A percentile compares a stretch with the other conserved stretches of the same genome.
phyloP scores from a whole-genome alignment of 2,797 vertebrate species.

The Gobionotothen gibberifrons region DNA sequence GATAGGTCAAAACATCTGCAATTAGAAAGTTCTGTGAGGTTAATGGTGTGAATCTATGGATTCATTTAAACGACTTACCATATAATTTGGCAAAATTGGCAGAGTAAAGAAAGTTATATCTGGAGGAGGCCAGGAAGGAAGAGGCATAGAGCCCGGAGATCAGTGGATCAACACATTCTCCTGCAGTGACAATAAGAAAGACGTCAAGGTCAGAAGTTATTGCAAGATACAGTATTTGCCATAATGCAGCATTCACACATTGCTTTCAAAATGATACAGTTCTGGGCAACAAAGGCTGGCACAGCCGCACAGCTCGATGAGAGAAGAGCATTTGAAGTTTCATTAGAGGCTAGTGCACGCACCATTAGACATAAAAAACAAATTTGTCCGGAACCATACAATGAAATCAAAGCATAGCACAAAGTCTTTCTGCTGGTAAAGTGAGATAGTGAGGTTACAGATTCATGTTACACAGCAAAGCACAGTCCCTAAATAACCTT shows the following conservation, averaged over 20 bases:
- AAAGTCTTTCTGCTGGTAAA: slow-evolving; percentile 9
- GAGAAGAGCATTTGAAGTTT: slow-evolving; percentile 24
- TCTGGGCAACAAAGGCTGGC: slow-evolving; percentile 12
- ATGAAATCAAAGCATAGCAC: slow-evolving; percentile 25
- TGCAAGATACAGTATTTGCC: not conserved
- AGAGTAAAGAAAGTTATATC: slow-evolving; percentile 92
- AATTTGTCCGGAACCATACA: not conserved
- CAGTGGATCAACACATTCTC: slow-evolving; percentile 89
- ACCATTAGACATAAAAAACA: slow-evolving; percentile 1
- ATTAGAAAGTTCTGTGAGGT: not conserved
- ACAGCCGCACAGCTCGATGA: slow-evolving; percentile 35
- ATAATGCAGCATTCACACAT: slow-evolving; percentile 15
- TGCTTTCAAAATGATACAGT: slow-evolving; percentile 6
- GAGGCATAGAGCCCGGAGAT: slow-evolving; percentile 91
- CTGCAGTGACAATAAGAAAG: slow-evolving; percentile 56
- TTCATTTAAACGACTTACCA: slow-evolving; percentile 84
- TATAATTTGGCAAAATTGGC: slow-evolving; percentile 93
- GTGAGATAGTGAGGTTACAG: not conserved
- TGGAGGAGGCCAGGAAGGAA: slow-evolving; percentile 94
- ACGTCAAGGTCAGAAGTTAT: slow-evolving; percentile 14
- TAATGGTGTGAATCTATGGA: not conserved
- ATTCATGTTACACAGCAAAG: slow-evolving; percentile 8
- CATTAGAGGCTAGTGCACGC: slow-evolving; percentile 17
- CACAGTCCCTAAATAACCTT: not conserved
- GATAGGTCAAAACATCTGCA: not conserved